A percentile compares a stretch with the other conserved stretches of the same genome.
Evolutionary conservation across 1,140 invertebrate species (phyloP).

Genomic region (Cydia splendana): DNA sequence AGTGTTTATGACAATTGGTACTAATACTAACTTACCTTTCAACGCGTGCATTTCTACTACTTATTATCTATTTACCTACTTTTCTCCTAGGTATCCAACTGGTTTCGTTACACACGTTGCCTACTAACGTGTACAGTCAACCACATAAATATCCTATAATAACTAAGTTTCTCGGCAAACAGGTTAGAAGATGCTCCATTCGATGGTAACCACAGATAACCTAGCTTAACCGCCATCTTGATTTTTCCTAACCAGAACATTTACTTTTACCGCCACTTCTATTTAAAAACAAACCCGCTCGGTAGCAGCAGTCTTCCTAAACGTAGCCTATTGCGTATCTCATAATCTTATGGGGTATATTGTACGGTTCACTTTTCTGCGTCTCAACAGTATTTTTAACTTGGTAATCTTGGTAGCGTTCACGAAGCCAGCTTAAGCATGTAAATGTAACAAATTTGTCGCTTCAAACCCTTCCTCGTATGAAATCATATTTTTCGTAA

Average conservation of each 20-base stretch:
- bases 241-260: not conserved
- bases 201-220: constrained; percentile 8
- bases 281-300: not conserved
- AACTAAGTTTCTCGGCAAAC: not conserved
- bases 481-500: constrained; percentile 21
- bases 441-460: constrained; percentile 22
- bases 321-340: not conserved
- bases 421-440: not conserved
- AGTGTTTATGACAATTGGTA: too few relatives aligned
- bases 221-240: not conserved
- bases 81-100: not conserved
- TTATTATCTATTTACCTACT: not conserved
- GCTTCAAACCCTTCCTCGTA: constrained; percentile 7
- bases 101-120: not conserved
- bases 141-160: not conserved
- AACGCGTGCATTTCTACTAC: not conserved
- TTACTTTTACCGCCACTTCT: constrained; percentile 12
- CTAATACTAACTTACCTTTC: too few relatives aligned
- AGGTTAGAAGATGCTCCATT: not conserved
- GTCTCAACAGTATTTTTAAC: not conserved
- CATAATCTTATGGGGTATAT: not conserved
- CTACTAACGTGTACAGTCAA: not conserved
- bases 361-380: not conserved
- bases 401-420: constrained; percentile 12
- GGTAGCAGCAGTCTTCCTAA: not conserved